These are phyloP conservation scores for Malurus alboscapulatus DNA, from an alignment of 2,113 vertebrate species.

Conservation along the genomic window DNA sequence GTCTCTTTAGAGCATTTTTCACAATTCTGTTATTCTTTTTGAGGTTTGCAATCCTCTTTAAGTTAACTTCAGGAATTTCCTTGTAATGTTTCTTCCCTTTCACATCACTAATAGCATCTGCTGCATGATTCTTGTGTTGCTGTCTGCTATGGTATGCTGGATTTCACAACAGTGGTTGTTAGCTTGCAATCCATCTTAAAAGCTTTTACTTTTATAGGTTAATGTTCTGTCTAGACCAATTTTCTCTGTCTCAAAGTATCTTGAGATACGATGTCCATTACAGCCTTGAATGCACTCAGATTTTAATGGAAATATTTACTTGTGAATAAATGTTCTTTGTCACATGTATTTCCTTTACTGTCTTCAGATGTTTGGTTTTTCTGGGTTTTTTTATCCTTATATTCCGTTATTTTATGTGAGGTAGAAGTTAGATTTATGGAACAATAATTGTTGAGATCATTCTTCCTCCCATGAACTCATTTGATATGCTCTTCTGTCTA, in stretches of 20 bases:
- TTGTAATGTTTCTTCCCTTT: not conserved
- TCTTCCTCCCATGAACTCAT: slow-evolving; percentile 7
- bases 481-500: slow-evolving; percentile 4
- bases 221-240: not conserved
- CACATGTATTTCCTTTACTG: not conserved
- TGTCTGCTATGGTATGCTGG: not conserved
- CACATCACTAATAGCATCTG: not conserved
- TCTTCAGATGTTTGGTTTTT: not conserved
- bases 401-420: not conserved
- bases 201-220: not conserved
- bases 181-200: not conserved
- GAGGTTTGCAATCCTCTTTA: not conserved
- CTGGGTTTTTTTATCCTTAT: not conserved
- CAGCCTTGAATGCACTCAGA: not conserved
- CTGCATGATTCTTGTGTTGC: not conserved
- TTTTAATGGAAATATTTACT: slow-evolving; percentile 18
- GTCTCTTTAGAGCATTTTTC: not conserved
- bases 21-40: not conserved
- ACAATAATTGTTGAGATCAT: not conserved
- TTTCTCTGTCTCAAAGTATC: not conserved
- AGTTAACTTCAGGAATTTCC: not conserved
- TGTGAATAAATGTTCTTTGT: not conserved
- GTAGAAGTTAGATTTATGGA: slow-evolving; percentile 16
- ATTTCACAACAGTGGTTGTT: not conserved
- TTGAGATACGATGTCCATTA: not conserved